Evolutionary conservation across 2,113 vertebrate genomes (phyloP), one percentile per base, ranked within the genome.

Genomic region (Hylia prasina): DNA sequence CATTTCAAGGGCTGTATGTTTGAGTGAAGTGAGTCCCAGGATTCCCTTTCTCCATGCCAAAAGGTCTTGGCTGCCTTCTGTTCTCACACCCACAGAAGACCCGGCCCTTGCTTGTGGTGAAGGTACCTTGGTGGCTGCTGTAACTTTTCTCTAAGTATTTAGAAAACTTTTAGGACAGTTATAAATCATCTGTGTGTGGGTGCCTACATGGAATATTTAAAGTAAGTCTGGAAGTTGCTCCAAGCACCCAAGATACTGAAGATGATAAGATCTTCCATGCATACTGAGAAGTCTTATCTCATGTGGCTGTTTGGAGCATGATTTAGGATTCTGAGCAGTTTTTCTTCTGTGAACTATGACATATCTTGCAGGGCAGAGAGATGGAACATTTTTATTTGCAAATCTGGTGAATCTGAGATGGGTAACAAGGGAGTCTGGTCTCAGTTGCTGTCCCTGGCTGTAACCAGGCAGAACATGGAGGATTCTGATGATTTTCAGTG

Each of bases 41-140:
- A 68, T 54, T 80, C 40, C 6, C 10, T 37, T 78, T 78, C 19
- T 75, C 4, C 15, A 33, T 91, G 83, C 93, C 81, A 69, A 28
- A 79, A 78, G 30, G 51, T 75, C 72, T 92, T 66, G 73, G 40
- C 70, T 79, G 48, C 69, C 48, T 84, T 78, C n/a, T 91, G 33
- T 72, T 96, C 87, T 91, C 73, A 89, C 61, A 91, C 73, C 53
- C 81, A 82, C 70, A 57, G 53, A 64, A 75, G 61, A 87, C 70
- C 51, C 68, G 28, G 37, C 22, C 77, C 15, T 80, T 82, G 37
- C 2, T 1, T 68, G 35, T 60, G 39, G 22, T 68, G 60, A 83
- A 58, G 60, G 24, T 51, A 63, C 45, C 39, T 66, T 58, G 42
- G 50, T 89, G 76, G 27, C 40, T 87, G 51, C 30, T 87, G 82